Conservation (phyloP, 2,797 vertebrate species). For the Cyclopterus lumpus region DNA sequence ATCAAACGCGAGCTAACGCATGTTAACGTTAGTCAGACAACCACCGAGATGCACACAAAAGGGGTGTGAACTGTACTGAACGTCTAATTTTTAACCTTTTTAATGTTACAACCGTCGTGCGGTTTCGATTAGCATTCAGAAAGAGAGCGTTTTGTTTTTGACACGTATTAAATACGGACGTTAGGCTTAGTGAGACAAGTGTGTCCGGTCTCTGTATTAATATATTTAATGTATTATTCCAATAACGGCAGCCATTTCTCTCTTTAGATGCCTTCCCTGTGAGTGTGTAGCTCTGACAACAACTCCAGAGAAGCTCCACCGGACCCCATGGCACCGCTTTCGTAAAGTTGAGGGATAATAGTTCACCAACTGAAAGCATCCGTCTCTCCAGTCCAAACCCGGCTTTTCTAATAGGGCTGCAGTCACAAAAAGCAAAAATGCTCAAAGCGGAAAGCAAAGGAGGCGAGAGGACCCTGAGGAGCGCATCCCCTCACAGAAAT, state of each 20-base stretch:
- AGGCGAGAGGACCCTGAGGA: conserved; percentile 90
- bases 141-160: background rate
- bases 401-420: conserved; percentile 24
- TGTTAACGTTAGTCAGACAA: conserved; percentile 3
- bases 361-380: conserved; percentile 38
- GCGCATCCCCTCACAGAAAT: conserved; percentile 94
- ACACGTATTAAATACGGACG: background rate
- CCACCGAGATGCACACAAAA: conserved; percentile 1
- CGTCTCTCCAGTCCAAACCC: conserved; percentile 10
- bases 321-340: conserved; percentile 67
- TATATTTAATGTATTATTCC: background rate
- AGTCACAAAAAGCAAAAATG: conserved; percentile 80
- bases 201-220: conserved; percentile 21
- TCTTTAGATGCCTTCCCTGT: conserved; percentile 58
- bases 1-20: conserved; percentile 17
- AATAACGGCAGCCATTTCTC: conserved; percentile 10
- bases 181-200: background rate
- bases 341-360: conserved; percentile 47
- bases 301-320: conserved; percentile 58
- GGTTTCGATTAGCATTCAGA: conserved; percentile 2
- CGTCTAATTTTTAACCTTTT: background rate
- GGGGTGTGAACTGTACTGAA: background rate
- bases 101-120: background rate
- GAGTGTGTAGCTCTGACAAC: conserved; percentile 64
- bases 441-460: conserved; percentile 92